These are phyloP conservation scores for Rhynchopsitta pachyrhyncha DNA, from an alignment of 2,113 vertebrate species.

Conservation along the genomic window DNA sequence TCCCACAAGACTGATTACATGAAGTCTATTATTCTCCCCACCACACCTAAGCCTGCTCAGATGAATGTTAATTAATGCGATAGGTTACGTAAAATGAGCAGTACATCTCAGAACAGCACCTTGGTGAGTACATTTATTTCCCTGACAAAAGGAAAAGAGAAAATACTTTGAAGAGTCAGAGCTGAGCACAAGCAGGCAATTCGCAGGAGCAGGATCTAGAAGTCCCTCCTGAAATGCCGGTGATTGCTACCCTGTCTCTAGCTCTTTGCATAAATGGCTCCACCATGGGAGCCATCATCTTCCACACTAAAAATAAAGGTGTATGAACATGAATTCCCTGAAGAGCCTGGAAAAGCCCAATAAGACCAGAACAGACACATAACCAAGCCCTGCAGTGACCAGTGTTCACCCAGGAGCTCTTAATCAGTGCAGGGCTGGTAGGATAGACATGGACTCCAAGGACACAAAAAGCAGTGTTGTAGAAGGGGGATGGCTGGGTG, in stretches of 20 bases:
- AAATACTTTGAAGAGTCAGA: neutral
- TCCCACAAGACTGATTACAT: constrained; percentile 9
- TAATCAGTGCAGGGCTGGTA: neutral
- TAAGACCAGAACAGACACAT: neutral
- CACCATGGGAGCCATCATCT: neutral
- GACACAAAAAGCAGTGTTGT: rapidly evolving
- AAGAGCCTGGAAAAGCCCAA: constrained; percentile 32
- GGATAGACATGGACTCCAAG: neutral
- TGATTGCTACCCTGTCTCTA: constrained; percentile 8
- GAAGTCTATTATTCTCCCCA: constrained; percentile 3
- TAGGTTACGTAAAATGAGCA: neutral
- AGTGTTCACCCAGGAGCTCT: neutral
- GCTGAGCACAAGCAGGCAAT: neutral
- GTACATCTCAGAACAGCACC: constrained; percentile 31
- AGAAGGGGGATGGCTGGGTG: neutral
- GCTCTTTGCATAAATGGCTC: constrained; percentile 26
- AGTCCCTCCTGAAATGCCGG: neutral
- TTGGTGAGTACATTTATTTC: constrained; percentile 9
- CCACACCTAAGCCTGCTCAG: constrained; percentile 4
- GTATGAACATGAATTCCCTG: constrained; percentile 16
- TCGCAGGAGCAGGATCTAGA: neutral
- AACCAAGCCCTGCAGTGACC: neutral
- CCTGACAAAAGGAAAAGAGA: constrained; percentile 24
- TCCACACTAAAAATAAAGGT: constrained; percentile 56
- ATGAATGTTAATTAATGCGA: constrained; percentile 54